These are phyloP conservation scores for Platalea minor DNA, from an alignment of 2,797 vertebrate species.

Conservation along the genomic window DNA sequence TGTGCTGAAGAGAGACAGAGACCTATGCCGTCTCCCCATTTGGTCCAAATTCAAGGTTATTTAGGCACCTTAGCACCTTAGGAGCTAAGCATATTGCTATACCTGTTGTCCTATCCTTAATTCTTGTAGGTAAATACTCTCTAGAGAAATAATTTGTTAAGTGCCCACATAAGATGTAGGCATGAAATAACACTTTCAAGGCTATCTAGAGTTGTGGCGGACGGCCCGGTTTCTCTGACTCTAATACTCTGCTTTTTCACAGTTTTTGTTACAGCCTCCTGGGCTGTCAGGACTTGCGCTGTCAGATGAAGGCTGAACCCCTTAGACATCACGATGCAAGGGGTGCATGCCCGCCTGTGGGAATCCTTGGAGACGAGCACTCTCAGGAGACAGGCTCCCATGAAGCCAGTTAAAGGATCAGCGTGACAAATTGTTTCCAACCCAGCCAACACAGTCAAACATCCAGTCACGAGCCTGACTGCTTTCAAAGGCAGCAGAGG, in stretches of 20 bases:
- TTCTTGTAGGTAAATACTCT: neutral
- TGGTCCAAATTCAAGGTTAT: neutral
- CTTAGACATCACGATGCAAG: fast-evolving
- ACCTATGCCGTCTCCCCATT: neutral
- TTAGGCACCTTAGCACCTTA: neutral
- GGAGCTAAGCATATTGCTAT: neutral
- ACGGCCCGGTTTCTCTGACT: neutral
- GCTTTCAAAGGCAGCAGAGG: neutral
- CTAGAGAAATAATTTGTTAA: neutral
- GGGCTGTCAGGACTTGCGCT: neutral
- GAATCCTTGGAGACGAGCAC: neutral
- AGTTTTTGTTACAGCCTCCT: neutral
- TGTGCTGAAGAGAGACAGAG: neutral
- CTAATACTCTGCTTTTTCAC: neutral
- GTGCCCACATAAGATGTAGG: neutral
- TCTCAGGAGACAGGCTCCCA: neutral
- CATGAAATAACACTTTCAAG: neutral
- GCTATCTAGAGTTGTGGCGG: neutral
- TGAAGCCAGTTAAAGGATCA: neutral
- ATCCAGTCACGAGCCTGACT: neutral
- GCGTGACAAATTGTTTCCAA: neutral
- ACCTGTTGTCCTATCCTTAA: neutral
- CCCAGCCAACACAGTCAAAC: neutral
- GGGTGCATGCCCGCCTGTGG: neutral
- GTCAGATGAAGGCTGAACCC: neutral